Conservation (phyloP, 2,797 vertebrate genomes). For the Clarias fuscus region DNA sequence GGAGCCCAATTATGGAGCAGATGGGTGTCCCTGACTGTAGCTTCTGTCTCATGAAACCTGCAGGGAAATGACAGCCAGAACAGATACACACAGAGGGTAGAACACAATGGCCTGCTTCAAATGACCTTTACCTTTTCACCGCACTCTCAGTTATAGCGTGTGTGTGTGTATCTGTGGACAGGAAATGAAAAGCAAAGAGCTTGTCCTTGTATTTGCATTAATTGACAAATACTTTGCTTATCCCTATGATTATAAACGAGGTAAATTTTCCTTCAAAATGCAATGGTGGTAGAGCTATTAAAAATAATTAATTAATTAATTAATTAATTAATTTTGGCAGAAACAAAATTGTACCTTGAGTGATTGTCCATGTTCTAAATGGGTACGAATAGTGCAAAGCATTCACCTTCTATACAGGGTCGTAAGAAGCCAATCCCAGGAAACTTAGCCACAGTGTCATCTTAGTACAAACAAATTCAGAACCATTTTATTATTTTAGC, state of each 20-base stretch:
- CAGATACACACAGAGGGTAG: neutral
- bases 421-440: no score
- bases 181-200: neutral
- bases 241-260: neutral
- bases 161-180: neutral
- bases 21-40: neutral
- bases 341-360: no score
- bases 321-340: no score
- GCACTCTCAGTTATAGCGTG: neutral
- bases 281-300: no score
- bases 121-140: neutral
- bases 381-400: no score
- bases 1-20: constrained; percentile 15
- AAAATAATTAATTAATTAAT: no score
- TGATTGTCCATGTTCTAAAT: no score
- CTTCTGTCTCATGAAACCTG: constrained; percentile 18
- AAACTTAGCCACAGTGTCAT: no score
- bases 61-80: constrained; percentile 4
- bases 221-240: neutral
- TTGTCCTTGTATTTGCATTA: neutral
- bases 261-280: no score
- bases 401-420: no score
- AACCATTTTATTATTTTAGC: neutral
- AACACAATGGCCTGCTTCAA: neutral
- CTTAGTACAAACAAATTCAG: neutral